Base-by-base conservation (phyloP, 2,113 vertebrate species). In the Hippocampus barbouri region DNA sequence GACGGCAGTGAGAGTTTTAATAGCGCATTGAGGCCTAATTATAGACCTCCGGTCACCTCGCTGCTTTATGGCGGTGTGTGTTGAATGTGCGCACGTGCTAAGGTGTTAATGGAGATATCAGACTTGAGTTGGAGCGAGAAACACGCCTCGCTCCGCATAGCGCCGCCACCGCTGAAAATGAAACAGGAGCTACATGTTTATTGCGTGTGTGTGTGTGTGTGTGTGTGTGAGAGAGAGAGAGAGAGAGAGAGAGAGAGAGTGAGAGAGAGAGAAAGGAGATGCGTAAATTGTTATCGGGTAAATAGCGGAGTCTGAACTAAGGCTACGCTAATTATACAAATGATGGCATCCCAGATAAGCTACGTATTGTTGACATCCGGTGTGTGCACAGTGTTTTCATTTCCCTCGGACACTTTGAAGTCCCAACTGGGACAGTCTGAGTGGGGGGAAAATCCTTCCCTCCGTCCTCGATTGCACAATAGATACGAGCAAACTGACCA, bases 21-120 rank as follows among this genome's bases (percentile, higher is more conserved):
- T 79, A 85, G 89, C 75, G 67, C 89, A 30, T 74, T 64, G 89
- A 90, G 89, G 85, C 88, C 89, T 90, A 91, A 92, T 91, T 92
- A 91, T 87, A 89, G 86, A 83, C 53, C 79, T 85, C 82, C 74
- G 79, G 83, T 87, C 86, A 81, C 80, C 78, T 75, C 79, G 73
- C 83, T 68, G 82, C 79, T 90, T 86, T 88, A 88, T 83, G 75
- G 56, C 69, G 61, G 69, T 56, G 72, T 59, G 56, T 68, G 56
- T 30, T 62, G 49, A 68, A 18, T 83, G 79, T 65, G 57, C 60
- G 67, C 75, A 61, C 74, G 71, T 77, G 62, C 49, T 53, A 45
- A 82, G 82, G 87, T 90, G 90, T 90, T 91, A 88, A 85, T 87
- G 76, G 85, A 87, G 80, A 83, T 88, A 86, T 90, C 87, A 90